Evolutionary conservation across 2,888 invertebrate species (phyloP).

Genomic region (Podotricha telesiphe): DNA sequence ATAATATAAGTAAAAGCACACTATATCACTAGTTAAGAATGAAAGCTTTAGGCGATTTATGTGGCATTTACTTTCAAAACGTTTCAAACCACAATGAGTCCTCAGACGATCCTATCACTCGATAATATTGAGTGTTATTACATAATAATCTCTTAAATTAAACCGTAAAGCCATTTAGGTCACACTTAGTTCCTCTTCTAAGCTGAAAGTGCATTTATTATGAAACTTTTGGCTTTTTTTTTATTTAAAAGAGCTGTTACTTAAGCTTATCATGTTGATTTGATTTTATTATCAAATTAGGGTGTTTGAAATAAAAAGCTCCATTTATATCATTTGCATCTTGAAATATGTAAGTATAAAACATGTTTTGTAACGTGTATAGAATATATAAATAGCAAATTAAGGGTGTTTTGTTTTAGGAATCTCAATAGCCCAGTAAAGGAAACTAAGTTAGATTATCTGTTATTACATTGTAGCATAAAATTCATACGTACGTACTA

Average conservation of each 20-base stretch:
- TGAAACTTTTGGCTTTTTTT: not conserved
- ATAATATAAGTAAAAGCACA: not conserved
- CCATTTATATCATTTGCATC: not conserved
- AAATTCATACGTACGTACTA: too few relatives aligned
- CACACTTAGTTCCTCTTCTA: conserved; percentile 24
- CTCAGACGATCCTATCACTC: conserved; percentile 48
- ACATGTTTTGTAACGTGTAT: too few relatives aligned
- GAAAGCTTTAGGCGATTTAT: not conserved
- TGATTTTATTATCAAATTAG: not conserved
- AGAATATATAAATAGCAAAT: too few relatives aligned
- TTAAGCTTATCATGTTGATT: not conserved
- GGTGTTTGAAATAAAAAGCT: not conserved
- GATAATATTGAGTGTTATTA: conserved; percentile 41
- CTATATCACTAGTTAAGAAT: not conserved
- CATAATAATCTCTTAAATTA: conserved; percentile 29
- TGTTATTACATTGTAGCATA: too few relatives aligned
- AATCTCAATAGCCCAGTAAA: too few relatives aligned
- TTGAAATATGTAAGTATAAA: not conserved
- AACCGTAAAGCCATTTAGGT: conserved; percentile 14
- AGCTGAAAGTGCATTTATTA: conserved; percentile 17
- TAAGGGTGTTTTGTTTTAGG: too few relatives aligned
- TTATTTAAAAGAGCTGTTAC: conserved; percentile 5
- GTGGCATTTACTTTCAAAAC: conserved; percentile 33
- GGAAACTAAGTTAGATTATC: too few relatives aligned
- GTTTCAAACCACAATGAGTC: conserved; percentile 32